Base-by-base conservation (phyloP, 2,113 vertebrate species). In the Sialia sialis region DNA sequence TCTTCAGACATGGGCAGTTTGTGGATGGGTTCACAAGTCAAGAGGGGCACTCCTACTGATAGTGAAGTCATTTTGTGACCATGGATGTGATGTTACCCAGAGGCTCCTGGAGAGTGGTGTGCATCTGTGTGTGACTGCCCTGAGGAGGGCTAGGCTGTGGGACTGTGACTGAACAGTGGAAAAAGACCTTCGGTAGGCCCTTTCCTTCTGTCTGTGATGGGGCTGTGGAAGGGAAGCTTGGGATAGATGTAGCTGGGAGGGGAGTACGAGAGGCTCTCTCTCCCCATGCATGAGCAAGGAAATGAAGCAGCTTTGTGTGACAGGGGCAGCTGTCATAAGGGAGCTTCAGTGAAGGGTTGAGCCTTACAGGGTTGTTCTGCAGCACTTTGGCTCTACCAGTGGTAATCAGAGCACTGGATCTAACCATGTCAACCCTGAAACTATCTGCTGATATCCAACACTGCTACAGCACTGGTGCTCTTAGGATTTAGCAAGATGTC, bases 281-380 rank as follows among this genome's bases (percentile, higher is more conserved):
- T 74, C 30, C 29, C 13, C 10, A 0, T 3, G 4, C 0, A 0
- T 60, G 44, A 83, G 29, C 32, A 41, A 59, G 34, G 14, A 73
- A 5, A 32, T 3, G 7, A 43, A 32, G 39, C 14, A 32, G 16
- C 10, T 43, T 39, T 76, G 30, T 73, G 36, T 56, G 26, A 23
- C 46, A 29, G 52, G 16, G 21, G 27, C 55, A 56, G 30, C 34
- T 23, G 41, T 52, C 2, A 0, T 10, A 23, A 58, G 2, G 2
- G 51, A 8, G 10, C 17, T 62, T 64, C 43, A 48, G 43, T 3
- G 36, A 19, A 34, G 26, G 22, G 21, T 5, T 54, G 54, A 69
- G 9, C 25, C 25, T 43, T 44, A 6, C 10, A 19, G 44, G 58
- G 16, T 49, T 75, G 2, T 41, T 63, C 4, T 62, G 19, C 27